Base-by-base conservation (phyloP, 2,113 vertebrate genomes). In the Chaetodon auriga region DNA sequence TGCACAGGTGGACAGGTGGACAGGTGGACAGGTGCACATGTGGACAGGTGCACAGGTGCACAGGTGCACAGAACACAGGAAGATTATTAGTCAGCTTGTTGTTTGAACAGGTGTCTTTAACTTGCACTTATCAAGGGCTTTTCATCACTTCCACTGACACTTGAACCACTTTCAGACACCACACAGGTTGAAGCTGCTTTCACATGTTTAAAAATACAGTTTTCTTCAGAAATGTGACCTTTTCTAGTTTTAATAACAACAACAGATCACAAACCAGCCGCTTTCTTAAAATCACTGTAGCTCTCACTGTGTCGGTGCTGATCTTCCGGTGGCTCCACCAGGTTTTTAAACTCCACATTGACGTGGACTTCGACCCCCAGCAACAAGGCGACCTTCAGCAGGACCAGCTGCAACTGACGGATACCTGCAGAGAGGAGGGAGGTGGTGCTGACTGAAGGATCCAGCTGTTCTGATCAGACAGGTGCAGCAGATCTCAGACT, bases 351-450 rank as follows among this genome's bases (percentile, higher is more conserved):
- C 80, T 99, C 98, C 82, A 98, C 97, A 4, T 97, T 98, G 72
- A 99, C 97, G 0, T 99, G 97, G 73, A 99, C 97, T 85, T 99
- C 96, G 16, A 98, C 97, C 60, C 98, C 98, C 30, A 99, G 91
- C 85, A 99, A 96, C 91, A 99, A 93, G 57, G 97, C 97, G 36
- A 98, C 96, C 93, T 99, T 99, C 77, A 99, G 89, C 72, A 99
- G 96, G 82, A 99, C 96, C 48, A 99, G 92, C 86, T 99, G 98
- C 69, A 99, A 96, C 92, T 98, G 98, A 45, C 98, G 97, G 90
- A 99, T 99, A 95, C 98, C 98, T 99, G 87, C 48, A 68, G 14
- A 81, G 30, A 69, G 60, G 8, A 62, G 5, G 58, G 8, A 46
- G 76, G 10, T 7, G 51, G 13, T 2, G 9, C 38, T 83, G 58